Evolutionary conservation across 1,140 invertebrate species (phyloP).

Genomic region (Hypothenemus hampei): DNA sequence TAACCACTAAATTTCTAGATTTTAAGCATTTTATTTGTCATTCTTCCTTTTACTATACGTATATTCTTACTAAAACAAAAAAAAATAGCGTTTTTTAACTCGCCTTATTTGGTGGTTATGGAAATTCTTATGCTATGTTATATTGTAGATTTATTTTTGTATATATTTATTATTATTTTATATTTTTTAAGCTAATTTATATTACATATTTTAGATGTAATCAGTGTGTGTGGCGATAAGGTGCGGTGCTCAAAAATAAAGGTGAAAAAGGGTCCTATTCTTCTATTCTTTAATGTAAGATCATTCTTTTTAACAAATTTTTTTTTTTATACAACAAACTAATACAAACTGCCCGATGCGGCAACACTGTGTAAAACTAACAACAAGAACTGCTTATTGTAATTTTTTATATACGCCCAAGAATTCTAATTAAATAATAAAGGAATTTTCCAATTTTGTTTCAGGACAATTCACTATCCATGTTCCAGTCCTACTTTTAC

Average conservation of each 20-base stretch:
- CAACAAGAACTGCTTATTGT: no score
- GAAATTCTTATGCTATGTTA: conserved; percentile 14
- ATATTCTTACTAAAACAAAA: conserved; percentile 20
- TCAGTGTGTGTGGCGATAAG: conserved; percentile 74
- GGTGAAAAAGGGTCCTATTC: conserved; percentile 36
- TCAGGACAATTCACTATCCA: conserved; percentile 43
- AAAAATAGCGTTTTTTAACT: conserved; percentile 6
- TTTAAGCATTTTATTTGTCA: conserved; percentile 3
- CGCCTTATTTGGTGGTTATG: conserved; percentile 17
- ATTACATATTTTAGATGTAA: conserved; percentile 67
- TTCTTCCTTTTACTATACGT: not conserved
- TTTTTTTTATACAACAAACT: no score
- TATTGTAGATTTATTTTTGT: conserved; percentile 17
- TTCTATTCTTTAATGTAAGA: conserved; percentile 42
- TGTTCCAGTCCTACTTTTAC: conserved; percentile 36
- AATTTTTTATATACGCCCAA: no score
- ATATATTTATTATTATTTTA: conserved; percentile 1
- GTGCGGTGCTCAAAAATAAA: conserved; percentile 38
- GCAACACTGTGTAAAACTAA: no score
- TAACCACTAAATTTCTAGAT: conserved; percentile 17
- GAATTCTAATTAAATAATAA: no score
- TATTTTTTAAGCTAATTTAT: conserved; percentile 9
- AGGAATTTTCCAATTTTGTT: no score
- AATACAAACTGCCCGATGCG: no score
- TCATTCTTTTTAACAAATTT: conserved; percentile 37